A percentile compares a stretch with the other conserved stretches of the same genome.
Evolutionary conservation across 2,888 invertebrate species (phyloP).

Genomic region (Mesoligia furuncula): DNA sequence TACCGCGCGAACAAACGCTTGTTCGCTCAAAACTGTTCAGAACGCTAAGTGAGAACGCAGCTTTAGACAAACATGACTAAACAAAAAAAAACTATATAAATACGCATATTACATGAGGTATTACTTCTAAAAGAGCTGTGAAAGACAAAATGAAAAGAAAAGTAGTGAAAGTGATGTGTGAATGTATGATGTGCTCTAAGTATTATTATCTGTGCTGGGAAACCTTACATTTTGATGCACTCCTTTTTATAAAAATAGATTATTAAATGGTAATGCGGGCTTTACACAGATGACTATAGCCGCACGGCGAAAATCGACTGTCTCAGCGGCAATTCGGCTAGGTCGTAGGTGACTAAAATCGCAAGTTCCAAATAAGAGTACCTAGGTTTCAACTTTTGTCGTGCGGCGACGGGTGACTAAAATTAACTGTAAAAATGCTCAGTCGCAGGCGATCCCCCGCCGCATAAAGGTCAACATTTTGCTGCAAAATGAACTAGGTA

Average conservation of each 20-base stretch:
- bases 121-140: background rate
- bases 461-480: slow-evolving; percentile 9
- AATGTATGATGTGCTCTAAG: background rate
- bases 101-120: background rate
- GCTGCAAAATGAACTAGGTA: background rate
- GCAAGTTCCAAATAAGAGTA: no score
- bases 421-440: no score
- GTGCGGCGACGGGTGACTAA: background rate
- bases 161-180: background rate
- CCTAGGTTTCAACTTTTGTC: no score
- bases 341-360: no score
- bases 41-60: background rate
- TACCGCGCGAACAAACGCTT: background rate
- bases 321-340: slow-evolving; percentile 1
- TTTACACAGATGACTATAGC: no score
- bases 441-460: slow-evolving; percentile 26
- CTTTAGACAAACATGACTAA: background rate
- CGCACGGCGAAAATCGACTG: background rate
- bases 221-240: background rate
- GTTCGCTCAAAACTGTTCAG: background rate
- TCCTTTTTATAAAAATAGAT: background rate
- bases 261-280: no score
- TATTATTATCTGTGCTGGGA: background rate
- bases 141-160: background rate
- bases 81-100: background rate